phyloP scores from a whole-genome alignment of 2,113 vertebrate species.

The Tapirus terrestris region DNA sequence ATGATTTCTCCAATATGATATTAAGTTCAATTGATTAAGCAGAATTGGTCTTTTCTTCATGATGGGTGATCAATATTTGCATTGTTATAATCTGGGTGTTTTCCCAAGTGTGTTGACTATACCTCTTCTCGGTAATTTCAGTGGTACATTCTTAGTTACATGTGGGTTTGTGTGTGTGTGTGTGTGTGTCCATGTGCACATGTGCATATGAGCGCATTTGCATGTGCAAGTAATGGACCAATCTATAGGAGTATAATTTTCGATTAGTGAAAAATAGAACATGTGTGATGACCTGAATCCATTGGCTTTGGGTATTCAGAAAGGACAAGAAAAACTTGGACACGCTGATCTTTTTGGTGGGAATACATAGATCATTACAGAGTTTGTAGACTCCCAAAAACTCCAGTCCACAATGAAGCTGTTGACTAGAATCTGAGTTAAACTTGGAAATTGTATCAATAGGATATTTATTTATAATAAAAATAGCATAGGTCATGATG shows the following conservation, averaged over 20 bases:
- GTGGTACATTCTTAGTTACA: not conserved
- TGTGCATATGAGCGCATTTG: fast-evolving
- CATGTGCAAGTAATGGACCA: not conserved
- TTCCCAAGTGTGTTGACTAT: not conserved
- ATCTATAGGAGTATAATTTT: not conserved
- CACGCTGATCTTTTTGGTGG: not conserved
- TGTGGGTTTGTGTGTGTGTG: not conserved
- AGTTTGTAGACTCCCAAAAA: not conserved
- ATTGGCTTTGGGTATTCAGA: not conserved
- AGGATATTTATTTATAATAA: not conserved
- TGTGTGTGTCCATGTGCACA: fast-evolving
- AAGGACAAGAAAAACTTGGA: not conserved
- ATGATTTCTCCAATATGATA: not conserved
- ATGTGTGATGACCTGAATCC: not conserved
- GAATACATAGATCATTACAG: not conserved
- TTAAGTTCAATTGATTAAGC: not conserved
- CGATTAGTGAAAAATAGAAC: not conserved
- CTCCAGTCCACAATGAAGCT: not conserved
- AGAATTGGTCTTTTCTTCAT: not conserved
- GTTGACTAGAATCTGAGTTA: not conserved
- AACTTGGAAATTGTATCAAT: not conserved
- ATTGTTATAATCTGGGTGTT: not conserved
- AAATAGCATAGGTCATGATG: not conserved
- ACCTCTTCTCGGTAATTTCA: not conserved
- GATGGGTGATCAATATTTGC: not conserved